Conservation (phyloP, 2,888 invertebrate species). For the Orchestes rusci region DNA sequence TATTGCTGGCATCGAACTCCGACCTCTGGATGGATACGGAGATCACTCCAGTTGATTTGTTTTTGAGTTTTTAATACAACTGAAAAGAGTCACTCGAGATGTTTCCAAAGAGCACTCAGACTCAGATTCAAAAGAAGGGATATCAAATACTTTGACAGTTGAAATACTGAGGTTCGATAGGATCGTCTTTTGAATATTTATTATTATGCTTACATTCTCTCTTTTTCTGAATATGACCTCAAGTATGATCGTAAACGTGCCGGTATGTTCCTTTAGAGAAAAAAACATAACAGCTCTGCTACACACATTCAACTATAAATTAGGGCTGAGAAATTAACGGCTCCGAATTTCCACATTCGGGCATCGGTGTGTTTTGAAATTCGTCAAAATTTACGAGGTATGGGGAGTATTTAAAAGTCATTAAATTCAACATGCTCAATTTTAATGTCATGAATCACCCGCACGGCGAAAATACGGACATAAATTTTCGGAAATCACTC, state of each 20-base stretch:
- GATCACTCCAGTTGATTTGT: slow-evolving; percentile 31
- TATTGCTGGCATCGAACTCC: slow-evolving; percentile 28
- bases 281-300: no score
- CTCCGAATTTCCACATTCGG: slow-evolving; percentile 10
- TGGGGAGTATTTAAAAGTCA: slow-evolving; percentile 24
- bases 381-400: slow-evolving; percentile 23
- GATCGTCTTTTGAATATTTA: background rate
- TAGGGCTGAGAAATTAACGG: no score
- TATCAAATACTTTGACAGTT: background rate
- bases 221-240: no score
- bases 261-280: no score
- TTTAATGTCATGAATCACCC: slow-evolving; percentile 22
- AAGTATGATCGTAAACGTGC: no score
- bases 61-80: slow-evolving; percentile 26
- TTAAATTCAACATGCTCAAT: slow-evolving; percentile 25
- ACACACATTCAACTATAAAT: no score
- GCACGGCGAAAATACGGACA: slow-evolving; percentile 22
- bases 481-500: slow-evolving; percentile 29
- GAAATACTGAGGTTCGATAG: background rate
- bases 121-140: background rate
- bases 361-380: slow-evolving; percentile 15
- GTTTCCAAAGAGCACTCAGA: slow-evolving; percentile 13
- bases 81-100: slow-evolving; percentile 17
- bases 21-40: slow-evolving; percentile 18
- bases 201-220: background rate